A percentile compares a stretch with the other conserved stretches of the same genome.
phyloP scores from a whole-genome alignment of 2,797 vertebrate genomes.

The Melopsittacus undulatus region DNA sequence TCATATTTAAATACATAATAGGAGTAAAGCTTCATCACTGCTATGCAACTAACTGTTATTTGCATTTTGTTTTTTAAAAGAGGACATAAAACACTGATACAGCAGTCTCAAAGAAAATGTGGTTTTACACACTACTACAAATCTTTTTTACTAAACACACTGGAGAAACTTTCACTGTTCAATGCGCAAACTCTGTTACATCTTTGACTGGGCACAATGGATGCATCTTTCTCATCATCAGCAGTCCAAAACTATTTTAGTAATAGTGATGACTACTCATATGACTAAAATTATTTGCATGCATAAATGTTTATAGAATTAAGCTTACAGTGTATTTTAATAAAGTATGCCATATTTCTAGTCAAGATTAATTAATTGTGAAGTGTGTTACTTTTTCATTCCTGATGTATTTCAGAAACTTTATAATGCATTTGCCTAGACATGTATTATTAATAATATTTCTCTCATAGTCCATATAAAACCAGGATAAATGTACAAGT shows the following conservation, averaged over 20 bases:
- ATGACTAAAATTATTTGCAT: not conserved
- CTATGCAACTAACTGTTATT: slow-evolving; percentile 2
- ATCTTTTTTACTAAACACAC: not conserved
- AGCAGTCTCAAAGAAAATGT: not conserved
- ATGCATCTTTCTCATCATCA: not conserved
- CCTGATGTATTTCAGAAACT: not conserved
- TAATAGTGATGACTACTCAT: not conserved
- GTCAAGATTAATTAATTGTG: not conserved
- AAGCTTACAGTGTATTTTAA: not conserved
- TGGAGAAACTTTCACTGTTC: not conserved
- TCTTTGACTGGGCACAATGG: not conserved
- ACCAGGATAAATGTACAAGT: not conserved
- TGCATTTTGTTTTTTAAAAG: slow-evolving; percentile 15
- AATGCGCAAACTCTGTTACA: not conserved
- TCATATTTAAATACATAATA: slow-evolving; percentile 13
- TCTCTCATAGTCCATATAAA: not conserved
- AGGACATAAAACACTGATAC: not conserved
- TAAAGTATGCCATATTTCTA: not conserved
- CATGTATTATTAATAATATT: not conserved
- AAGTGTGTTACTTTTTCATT: not conserved
- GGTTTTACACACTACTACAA: not conserved
- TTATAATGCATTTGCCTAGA: not conserved
- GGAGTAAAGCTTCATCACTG: slow-evolving; percentile 4
- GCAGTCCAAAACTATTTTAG: not conserved
- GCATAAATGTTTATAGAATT: not conserved